A percentile compares a stretch with the other conserved stretches of the same genome.
Conservation (phyloP, 35 echinoderm and acorn worm genomes). For the Eucidaris tribuloides region DNA sequence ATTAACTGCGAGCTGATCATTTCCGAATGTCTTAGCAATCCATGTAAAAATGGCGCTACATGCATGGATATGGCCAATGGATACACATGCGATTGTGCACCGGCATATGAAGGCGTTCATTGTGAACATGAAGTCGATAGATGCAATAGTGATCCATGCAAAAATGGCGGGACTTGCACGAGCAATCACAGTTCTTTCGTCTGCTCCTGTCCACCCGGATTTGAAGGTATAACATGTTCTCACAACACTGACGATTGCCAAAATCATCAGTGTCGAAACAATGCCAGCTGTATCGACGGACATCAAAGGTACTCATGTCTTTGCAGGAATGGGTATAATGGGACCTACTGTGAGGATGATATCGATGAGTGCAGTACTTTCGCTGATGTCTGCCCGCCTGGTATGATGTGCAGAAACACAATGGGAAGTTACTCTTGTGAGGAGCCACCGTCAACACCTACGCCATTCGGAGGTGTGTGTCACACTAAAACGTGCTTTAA, state of each 20-base stretch:
- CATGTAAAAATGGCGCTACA: constrained; percentile 64
- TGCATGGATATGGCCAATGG: constrained; percentile 46
- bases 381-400: not conserved
- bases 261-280: not conserved
- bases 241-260: constrained; percentile 6
- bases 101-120: constrained; percentile 31
- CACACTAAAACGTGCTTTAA: not conserved
- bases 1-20: constrained; percentile 33
- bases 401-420: not conserved
- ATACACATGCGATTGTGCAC: constrained; percentile 62
- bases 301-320: not conserved
- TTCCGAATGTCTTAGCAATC: constrained; percentile 55
- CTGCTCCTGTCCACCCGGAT: constrained; percentile 4
- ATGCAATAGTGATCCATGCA: constrained; percentile 34
- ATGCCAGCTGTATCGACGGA: constrained; percentile 1
- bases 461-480: not conserved
- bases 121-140: constrained; percentile 47
- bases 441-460: not conserved
- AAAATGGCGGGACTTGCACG: constrained; percentile 43
- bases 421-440: not conserved
- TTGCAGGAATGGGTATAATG: constrained; percentile 9
- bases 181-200: not conserved
- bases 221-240: not conserved
- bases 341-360: constrained; percentile 1
- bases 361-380: constrained; percentile 13